Base-by-base conservation (phyloP, 1,140 invertebrate genomes). In the Araneus ventricosus region DNA sequence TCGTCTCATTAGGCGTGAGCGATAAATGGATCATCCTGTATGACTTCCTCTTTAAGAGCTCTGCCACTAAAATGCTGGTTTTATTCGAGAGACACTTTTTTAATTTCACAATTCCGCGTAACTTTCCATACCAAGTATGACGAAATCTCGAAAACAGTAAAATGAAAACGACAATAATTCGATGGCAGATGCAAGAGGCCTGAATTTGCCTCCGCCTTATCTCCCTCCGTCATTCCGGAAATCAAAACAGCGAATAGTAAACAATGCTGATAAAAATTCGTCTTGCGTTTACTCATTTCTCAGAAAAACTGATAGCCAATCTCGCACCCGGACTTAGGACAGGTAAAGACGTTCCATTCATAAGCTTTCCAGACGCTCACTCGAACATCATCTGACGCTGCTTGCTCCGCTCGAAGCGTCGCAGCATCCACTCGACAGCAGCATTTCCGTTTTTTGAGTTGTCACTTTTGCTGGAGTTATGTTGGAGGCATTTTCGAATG, bases 401-500 rank as follows among this genome's bases (percentile, higher is more conserved):
- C n/a, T 22, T 27, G 0, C 8, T 24, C 45, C 45, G 45, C 17
- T 52, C 0, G 17, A 52, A 52, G 17, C 45, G 10, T 52, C 41
- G n/a, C n/a, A n/a, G n/a, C n/a, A n/a, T n/a, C n/a, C n/a, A n/a
- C n/a, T 10, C 10, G 10, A 52, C 45, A 1, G 7, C n/a, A 70
- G 7, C 6, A 24, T 30, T 70, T 70, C n/a, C n/a, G n/a, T 52
- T 52, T 52, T 41, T 39, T 80, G 14, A 5, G 22, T 27, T 27
- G 80, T 34, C 70, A 37, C 6, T 75, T 30, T 45, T 52, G 70
- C 20, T 14, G 84, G 22, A 86, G 22, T 17, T 24, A 93, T 93
- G 91, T 30, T 93, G 39, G 91, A 93, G 45, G 63, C 91, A 5
- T 93, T 80, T 93, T 80, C 82, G 4, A 93, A 88, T 20, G 85